A percentile compares a stretch with the other conserved stretches of the same genome.
phyloP scores from a whole-genome alignment of 1,140 invertebrate species.

The Branchinecta lindahli region DNA sequence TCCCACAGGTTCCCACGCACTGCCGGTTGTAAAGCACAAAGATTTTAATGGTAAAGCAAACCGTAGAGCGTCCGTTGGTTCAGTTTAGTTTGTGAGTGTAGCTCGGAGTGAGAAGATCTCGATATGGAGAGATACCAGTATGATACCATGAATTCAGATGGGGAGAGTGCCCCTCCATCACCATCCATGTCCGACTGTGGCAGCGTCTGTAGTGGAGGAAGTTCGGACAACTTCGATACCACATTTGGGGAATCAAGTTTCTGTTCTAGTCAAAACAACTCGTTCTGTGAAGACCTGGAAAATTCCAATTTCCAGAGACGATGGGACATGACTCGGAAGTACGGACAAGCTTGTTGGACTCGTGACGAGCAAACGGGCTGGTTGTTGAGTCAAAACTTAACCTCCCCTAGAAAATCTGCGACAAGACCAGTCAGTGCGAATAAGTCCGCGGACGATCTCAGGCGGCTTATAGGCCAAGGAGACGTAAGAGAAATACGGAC shows the following conservation, averaged over 20 bases:
- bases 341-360: neutral
- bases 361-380: neutral
- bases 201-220: neutral
- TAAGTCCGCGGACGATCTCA: neutral
- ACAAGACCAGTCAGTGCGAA: neutral
- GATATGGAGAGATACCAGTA: neutral
- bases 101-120: no score
- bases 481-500: neutral
- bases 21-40: neutral
- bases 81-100: no score
- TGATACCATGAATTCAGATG: constrained; percentile 3
- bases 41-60: no score
- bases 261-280: neutral
- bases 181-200: constrained; percentile 7
- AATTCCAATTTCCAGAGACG: constrained; percentile 1
- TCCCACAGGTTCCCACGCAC: constrained; percentile 6
- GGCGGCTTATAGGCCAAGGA: neutral
- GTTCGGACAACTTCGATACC: neutral
- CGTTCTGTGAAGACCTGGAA: neutral
- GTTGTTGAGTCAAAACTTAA: neutral
- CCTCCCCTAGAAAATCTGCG: neutral
- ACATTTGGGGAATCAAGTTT: neutral
- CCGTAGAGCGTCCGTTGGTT: no score
- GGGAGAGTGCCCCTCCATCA: neutral
- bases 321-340: neutral